Evolutionary conservation across 1,140 invertebrate genomes (phyloP).

Genomic region (Caerostris darwini): DNA sequence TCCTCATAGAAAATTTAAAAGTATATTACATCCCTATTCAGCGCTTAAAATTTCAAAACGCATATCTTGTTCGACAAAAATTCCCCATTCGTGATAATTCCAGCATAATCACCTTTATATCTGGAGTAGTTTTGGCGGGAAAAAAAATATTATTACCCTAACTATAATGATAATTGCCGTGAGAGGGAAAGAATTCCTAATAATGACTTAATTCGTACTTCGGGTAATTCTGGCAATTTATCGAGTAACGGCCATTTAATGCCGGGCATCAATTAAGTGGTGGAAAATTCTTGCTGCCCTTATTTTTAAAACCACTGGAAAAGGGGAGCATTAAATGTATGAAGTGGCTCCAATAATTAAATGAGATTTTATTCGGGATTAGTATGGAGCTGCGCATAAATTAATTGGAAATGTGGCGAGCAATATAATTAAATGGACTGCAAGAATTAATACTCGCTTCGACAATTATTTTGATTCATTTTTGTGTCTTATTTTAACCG

Average conservation of each 20-base stretch:
- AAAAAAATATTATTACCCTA: constrained; percentile 6
- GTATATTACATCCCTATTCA: background rate
- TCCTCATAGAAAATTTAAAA: background rate
- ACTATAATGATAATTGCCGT: constrained; percentile 54
- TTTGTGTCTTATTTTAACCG: background rate
- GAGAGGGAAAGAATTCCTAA: constrained; percentile 5
- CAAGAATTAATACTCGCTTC: background rate
- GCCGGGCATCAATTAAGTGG: constrained; percentile 29
- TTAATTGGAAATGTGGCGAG: constrained; percentile 35
- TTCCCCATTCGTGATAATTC: constrained; percentile 5
- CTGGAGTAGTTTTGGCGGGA: background rate
- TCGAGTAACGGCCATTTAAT: constrained; percentile 50
- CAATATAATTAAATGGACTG: constrained; percentile 25
- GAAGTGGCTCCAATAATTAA: constrained; percentile 40
- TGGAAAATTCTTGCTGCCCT: background rate
- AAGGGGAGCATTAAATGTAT: background rate
- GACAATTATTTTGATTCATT: constrained; percentile 35
- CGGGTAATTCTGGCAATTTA: constrained; percentile 45
- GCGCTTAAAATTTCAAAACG: background rate
- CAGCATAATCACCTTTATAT: constrained; percentile 43
- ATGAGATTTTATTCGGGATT: constrained; percentile 39
- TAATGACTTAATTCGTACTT: constrained; percentile 39
- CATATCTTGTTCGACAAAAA: background rate
- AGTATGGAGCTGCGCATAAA: background rate
- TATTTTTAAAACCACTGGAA: constrained; percentile 42